Percentiles rank a stretch among this genome's conserved stretches.
Evolutionary conservation across 2,888 invertebrate genomes (phyloP).

Genomic region (Yponomeuta cagnagella): DNA sequence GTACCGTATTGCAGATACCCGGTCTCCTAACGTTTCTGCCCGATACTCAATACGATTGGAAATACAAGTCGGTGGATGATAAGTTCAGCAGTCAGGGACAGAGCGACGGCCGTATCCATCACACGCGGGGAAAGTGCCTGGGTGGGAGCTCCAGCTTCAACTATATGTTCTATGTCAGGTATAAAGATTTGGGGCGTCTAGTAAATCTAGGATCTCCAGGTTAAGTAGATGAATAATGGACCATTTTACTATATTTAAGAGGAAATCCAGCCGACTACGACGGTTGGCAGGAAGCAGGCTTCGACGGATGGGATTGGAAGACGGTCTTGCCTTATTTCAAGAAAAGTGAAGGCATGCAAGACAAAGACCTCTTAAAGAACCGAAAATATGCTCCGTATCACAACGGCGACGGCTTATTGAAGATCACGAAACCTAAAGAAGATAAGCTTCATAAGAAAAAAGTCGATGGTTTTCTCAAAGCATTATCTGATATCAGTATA

Average conservation of each 20-base stretch:
- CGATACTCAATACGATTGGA: background rate
- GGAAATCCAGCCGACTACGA: constrained; percentile 57
- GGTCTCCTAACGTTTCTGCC: background rate
- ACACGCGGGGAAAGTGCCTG: constrained; percentile 6
- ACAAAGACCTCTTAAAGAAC: constrained; percentile 14
- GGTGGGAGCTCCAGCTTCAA: constrained; percentile 8
- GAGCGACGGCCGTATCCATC: background rate
- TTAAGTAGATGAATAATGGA: background rate
- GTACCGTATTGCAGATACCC: background rate
- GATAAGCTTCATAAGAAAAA: constrained; percentile 38
- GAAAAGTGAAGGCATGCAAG: constrained; percentile 44
- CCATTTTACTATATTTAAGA: constrained; percentile 20
- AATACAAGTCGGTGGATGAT: background rate
- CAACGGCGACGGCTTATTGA: constrained; percentile 30
- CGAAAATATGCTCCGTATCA: constrained; percentile 24
- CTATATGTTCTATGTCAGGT: constrained; percentile 13
- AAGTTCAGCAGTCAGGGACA: background rate
- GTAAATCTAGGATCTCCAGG: background rate
- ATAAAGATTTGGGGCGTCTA: background rate
- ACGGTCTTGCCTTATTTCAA: constrained; percentile 50
- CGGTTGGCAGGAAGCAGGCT: constrained; percentile 56
- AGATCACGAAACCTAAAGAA: constrained; percentile 18
- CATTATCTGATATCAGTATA: constrained; percentile 5
- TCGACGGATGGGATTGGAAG: constrained; percentile 62
- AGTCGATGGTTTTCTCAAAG: constrained; percentile 5